These are phyloP conservation scores for Galago senegalensis DNA, from an alignment of 2,797 vertebrate genomes.

Conservation along the genomic window DNA sequence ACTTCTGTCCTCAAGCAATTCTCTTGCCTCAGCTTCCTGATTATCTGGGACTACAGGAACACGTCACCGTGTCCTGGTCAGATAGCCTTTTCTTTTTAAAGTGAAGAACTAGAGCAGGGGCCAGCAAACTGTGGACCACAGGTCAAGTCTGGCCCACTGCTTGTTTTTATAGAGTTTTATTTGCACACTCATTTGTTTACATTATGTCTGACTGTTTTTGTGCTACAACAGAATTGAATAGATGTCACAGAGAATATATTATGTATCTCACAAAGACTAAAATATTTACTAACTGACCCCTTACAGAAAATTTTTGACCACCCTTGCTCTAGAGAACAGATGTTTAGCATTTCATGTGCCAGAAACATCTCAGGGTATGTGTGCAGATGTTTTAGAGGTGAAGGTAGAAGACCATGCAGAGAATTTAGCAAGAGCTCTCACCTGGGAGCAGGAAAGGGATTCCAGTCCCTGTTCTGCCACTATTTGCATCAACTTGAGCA, in stretches of 20 bases:
- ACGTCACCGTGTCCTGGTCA: neutral
- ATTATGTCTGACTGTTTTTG: neutral
- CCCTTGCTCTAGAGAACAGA: neutral
- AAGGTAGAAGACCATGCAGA: neutral
- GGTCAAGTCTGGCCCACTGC: neutral
- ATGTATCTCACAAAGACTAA: neutral
- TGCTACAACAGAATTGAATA: neutral
- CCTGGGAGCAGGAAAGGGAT: neutral
- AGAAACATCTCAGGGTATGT: neutral
- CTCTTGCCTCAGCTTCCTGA: neutral
- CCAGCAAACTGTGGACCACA: neutral
- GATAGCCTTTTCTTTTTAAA: neutral
- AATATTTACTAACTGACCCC: constrained; percentile 15
- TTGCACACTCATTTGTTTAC: constrained; percentile 20
- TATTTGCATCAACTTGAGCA: neutral
- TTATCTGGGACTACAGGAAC: neutral
- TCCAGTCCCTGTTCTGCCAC: neutral
- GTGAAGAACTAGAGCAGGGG: neutral
- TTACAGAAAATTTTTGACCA: constrained; percentile 31
- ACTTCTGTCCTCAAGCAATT: neutral
- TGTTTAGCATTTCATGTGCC: neutral
- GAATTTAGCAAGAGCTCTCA: neutral
- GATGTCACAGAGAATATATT: neutral
- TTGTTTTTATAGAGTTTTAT: constrained; percentile 21
- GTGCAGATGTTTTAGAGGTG: neutral